These are phyloP conservation scores for Samia ricini DNA, from an alignment of 1,140 invertebrate species.

Conservation along the genomic window DNA sequence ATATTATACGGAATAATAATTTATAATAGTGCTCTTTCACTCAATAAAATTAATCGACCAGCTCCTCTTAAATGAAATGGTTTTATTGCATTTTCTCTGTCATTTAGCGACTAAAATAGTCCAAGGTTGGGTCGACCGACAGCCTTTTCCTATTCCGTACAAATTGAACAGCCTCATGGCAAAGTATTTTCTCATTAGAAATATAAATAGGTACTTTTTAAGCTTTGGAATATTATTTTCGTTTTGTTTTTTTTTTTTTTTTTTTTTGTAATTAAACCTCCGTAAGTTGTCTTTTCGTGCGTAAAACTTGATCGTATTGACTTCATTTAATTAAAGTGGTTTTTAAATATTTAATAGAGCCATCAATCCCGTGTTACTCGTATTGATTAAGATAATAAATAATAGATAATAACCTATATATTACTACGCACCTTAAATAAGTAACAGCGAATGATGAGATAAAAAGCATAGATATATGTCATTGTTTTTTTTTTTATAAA, in stretches of 20 bases:
- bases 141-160: not conserved
- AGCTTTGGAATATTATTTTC: not conserved
- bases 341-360: too few relatives aligned
- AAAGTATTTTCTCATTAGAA: not conserved
- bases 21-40: not conserved
- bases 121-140: constrained; percentile 14
- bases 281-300: too few relatives aligned
- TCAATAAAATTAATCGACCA: not conserved
- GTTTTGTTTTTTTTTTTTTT: not conserved
- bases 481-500: too few relatives aligned
- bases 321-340: too few relatives aligned
- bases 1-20: not conserved
- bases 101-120: constrained; percentile 5
- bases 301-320: too few relatives aligned
- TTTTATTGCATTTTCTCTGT: not conserved
- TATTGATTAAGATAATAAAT: too few relatives aligned
- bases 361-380: too few relatives aligned
- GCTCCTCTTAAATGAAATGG: not conserved
- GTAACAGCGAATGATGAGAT: too few relatives aligned
- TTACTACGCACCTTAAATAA: too few relatives aligned
- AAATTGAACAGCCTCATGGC: not conserved
- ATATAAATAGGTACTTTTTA: not conserved
- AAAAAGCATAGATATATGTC: too few relatives aligned
- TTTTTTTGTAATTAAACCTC: too few relatives aligned
- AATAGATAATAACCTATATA: too few relatives aligned